Evolutionary conservation across 1,140 invertebrate genomes (phyloP).

Genomic region (Pseudoatta argentina): DNA sequence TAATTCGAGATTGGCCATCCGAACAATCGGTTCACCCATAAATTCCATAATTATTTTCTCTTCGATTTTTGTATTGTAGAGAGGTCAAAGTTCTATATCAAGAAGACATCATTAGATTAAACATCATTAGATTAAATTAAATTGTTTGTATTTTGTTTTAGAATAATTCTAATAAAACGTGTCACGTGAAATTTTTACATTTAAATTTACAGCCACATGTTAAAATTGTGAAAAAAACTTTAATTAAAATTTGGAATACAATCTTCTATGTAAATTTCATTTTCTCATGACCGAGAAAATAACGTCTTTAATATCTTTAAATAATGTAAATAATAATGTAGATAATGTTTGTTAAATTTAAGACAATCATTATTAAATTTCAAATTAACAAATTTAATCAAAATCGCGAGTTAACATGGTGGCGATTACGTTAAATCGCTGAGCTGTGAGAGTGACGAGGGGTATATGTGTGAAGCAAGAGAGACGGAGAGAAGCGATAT

Average conservation of each 20-base stretch:
- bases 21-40: not conserved
- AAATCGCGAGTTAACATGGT: not conserved
- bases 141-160: conserved; percentile 3
- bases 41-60: not conserved
- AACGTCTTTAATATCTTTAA: not conserved
- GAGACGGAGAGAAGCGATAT: conserved; percentile 54
- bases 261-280: not conserved
- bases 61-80: not conserved
- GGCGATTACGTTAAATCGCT: not conserved
- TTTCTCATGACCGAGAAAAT: not conserved
- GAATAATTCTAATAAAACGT: not conserved
- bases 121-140: not conserved
- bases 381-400: conserved; percentile 6
- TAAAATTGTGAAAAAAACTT: not conserved
- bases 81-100: not conserved
- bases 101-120: not conserved
- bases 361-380: not conserved
- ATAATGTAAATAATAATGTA: not conserved
- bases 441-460: not conserved
- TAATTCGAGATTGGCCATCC: not conserved
- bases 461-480: not conserved
- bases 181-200: not conserved
- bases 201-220: not conserved
- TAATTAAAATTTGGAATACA: not conserved
- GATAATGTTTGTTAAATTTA: not conserved